These are phyloP conservation scores for Mythimna albipuncta DNA, from an alignment of 2,888 invertebrate genomes.

Conservation along the genomic window DNA sequence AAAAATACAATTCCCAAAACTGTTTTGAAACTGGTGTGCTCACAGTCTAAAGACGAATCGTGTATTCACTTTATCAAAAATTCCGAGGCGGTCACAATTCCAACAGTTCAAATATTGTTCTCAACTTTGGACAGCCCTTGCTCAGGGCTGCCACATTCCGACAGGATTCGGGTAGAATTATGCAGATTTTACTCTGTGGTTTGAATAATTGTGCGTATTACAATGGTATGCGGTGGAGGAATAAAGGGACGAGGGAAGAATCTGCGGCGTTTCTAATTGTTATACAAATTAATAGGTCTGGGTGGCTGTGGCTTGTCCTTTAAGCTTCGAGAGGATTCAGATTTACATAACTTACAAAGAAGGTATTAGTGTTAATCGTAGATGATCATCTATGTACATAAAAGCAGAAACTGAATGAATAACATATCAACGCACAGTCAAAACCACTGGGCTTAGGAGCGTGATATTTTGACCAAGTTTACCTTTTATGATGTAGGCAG, in stretches of 20 bases:
- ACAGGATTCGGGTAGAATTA: constrained; percentile 44
- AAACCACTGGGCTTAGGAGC: too few species aligned
- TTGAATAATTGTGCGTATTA: constrained; percentile 54
- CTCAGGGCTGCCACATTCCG: constrained; percentile 43
- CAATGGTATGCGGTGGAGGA: constrained; percentile 27
- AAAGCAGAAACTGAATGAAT: too few species aligned
- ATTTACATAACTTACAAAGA: constrained; percentile 6
- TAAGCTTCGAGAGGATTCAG: not conserved
- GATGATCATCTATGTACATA: too few species aligned
- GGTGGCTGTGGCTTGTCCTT: not conserved
- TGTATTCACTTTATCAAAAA: constrained; percentile 55
- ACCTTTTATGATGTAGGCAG: too few species aligned
- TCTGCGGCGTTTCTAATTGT: constrained; percentile 29
- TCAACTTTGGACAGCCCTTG: constrained; percentile 46
- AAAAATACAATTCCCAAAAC: not conserved
- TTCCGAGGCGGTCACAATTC: constrained; percentile 46
- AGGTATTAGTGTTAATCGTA: not conserved
- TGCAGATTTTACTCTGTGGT: constrained; percentile 56
- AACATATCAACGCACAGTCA: too few species aligned
- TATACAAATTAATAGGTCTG: constrained; percentile 34
- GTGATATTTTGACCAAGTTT: too few species aligned
- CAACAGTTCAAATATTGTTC: constrained; percentile 41
- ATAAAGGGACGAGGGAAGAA: constrained; percentile 24
- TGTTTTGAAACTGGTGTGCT: not conserved
- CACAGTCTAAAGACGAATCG: constrained; percentile 2